Base-by-base conservation (phyloP, 1,140 invertebrate genomes). In the Spodoptera litura region DNA sequence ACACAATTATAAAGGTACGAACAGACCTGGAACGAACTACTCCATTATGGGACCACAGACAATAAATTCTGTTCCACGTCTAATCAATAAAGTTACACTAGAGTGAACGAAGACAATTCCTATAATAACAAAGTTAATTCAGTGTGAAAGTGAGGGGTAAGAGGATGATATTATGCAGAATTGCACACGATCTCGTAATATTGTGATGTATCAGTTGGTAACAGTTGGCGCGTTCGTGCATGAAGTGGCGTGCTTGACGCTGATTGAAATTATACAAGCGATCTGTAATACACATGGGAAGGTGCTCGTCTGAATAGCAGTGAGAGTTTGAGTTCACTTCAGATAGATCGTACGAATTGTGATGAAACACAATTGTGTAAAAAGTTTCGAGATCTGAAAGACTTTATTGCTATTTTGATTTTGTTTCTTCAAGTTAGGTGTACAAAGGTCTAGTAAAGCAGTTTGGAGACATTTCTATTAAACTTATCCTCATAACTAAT, bases 251-350 rank as follows among this genome's bases (percentile, higher is more conserved):
- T 68, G 64, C 62, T 55, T 27, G 44, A 53, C 25, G 66, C 44
- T 52, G 49, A 70, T 70, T 70, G 44, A 52, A 70, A 70, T 70
- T 64, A 70, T 53, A 70, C 20, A 31, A 49, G 15, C 62, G 49
- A 66, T 66, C 62, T 66, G 62, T 25, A 70, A 70, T 53, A 70
- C 66, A 70, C 66, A 25, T 31, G 66, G 66, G 66, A 70, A 27
- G 58, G 58, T 31, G 58, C 20, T 15, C 12, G 52, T 15, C 3
- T 5, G 52, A 55, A 27, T 49, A 31, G 11, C 49, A 70, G 61
- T 61, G 58, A 61, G 62, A 66, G 62, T 66, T 64, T 49, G 35
- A 49, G 44, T 49, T n/a, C 15, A 66, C 20, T 49, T 66, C 15
- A 49, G 15, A 20, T 49, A 38, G 15, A 66, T 49, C 20, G 9